Conservation (phyloP, 2,888 invertebrate genomes). For the Trissoscelio sp. region DNA sequence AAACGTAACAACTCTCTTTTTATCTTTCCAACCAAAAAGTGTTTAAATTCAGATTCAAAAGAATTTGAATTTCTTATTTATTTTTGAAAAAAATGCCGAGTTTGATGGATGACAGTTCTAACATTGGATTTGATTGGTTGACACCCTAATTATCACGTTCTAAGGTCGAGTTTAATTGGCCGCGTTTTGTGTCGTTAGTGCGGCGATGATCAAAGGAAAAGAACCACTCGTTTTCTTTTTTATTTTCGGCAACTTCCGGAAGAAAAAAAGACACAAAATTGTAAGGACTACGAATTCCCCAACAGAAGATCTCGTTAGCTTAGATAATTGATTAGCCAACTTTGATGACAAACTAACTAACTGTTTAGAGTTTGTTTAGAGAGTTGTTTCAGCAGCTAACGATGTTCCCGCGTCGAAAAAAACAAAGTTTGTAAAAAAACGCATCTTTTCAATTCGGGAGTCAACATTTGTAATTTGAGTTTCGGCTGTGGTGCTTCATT, state of each 20-base stretch:
- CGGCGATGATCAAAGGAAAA: neutral
- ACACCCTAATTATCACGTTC: slow-evolving; percentile 10
- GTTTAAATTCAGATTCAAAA: too few species aligned
- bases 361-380: slow-evolving; percentile 46
- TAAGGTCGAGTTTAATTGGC: slow-evolving; percentile 12
- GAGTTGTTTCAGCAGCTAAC: slow-evolving; percentile 25
- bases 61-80: neutral
- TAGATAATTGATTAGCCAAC: slow-evolving; percentile 58
- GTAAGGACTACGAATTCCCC: slow-evolving; percentile 13
- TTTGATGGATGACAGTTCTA: slow-evolving; percentile 2
- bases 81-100: neutral
- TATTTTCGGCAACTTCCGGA: slow-evolving; percentile 7
- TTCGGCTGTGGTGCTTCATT: too few species aligned
- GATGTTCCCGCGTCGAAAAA: slow-evolving; percentile 21
- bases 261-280: neutral
- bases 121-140: slow-evolving; percentile 11
- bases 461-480: too few species aligned
- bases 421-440: too few species aligned
- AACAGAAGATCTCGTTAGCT: slow-evolving; percentile 25
- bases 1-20: too few species aligned
- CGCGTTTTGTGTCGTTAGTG: slow-evolving; percentile 15
- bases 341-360: slow-evolving; percentile 47
- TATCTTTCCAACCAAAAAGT: too few species aligned
- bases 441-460: too few species aligned
- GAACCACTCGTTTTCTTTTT: too few species aligned